Evolutionary conservation across 2,113 vertebrate genomes (phyloP), one percentile per base, ranked within the genome.

Genomic region (Urocitellus parryii): DNA sequence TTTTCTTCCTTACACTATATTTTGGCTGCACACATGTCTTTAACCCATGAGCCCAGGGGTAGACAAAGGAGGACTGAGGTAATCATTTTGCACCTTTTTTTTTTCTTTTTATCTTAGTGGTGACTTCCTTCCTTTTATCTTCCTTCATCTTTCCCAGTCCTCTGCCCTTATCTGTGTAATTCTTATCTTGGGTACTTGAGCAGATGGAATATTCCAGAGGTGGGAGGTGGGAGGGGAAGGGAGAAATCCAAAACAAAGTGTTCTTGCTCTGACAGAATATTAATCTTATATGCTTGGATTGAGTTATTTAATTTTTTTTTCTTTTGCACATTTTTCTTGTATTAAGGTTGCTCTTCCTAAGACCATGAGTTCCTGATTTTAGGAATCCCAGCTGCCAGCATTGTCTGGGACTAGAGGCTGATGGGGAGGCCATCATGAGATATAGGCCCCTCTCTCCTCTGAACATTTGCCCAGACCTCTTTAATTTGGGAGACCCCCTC

Each of bases 301-400:
- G 97, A 98, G 92, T 98, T 98, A 98, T 98, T 98, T 98, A 98
- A 98, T 95, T 97, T 96, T 98, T 98, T 98, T 96, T 98, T 95
- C 97, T 97, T 98, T 99, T 99, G 98, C 98, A 99, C 98, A 99
- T 98, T 96, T 98, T 98, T 96, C 97, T 98, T 98, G 98, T 98
- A 98, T 98, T 98, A 98, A 98, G 98, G 97, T 98, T 98, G 88
- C 81, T 97, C 98, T 98, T 98, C 97, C 98, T 97, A 97, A 98
- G 98, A 98, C 98, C 88, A 81, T 88, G 85, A 97, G 94, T 96
- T 97, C 97, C 98, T 96, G 94, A 90, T 97, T 95, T 97, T 96
- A 96, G 88, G 77, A 97, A 94, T 95, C 84, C 96, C 89, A 91
- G 89, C 97, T 97, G 80, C 89, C 96, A 96, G 95, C 98, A 94